These are phyloP conservation scores for Hydrozoanthus gracilis DNA, from an alignment of 92 coral and sea anemone genomes.

Conservation along the genomic window DNA sequence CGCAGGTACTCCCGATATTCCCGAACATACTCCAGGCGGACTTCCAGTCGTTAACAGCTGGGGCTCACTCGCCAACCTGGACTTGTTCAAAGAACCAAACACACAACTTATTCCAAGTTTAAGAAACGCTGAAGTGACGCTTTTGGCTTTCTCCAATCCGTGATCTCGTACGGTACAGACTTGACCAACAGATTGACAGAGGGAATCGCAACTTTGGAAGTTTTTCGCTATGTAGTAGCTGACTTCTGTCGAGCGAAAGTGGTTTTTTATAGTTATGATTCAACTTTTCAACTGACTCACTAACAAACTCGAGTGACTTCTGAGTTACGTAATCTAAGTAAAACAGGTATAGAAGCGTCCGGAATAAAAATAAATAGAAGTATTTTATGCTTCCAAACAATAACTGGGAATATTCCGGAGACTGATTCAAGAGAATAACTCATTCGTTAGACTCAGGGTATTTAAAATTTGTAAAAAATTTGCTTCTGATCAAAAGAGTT, in stretches of 20 bases:
- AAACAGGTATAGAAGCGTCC: no score
- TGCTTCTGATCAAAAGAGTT: no score
- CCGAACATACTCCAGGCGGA: conserved; percentile 17
- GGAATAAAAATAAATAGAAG: no score
- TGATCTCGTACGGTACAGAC: conserved; percentile 8
- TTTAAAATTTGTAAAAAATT: no score
- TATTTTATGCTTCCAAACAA: no score
- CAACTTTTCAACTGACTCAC: no score
- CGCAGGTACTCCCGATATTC: not conserved
- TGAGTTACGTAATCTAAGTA: no score
- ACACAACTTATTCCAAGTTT: not conserved
- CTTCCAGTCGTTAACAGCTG: conserved; percentile 1
- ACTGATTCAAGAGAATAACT: no score
- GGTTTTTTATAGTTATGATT: no score
- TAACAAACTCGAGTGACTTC: no score
- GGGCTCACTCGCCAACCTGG: not conserved
- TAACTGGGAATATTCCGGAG: no score
- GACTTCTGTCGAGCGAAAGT: not conserved
- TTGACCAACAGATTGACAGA: not conserved
- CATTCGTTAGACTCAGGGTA: no score
- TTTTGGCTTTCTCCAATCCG: conserved; percentile 1
- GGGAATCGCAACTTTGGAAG: conserved; percentile 17
- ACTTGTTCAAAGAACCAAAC: not conserved
- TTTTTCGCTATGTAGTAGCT: conserved; percentile 12
- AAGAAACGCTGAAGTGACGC: not conserved